Evolutionary conservation across 2,113 vertebrate species (phyloP).

Genomic region (Pica pica): DNA sequence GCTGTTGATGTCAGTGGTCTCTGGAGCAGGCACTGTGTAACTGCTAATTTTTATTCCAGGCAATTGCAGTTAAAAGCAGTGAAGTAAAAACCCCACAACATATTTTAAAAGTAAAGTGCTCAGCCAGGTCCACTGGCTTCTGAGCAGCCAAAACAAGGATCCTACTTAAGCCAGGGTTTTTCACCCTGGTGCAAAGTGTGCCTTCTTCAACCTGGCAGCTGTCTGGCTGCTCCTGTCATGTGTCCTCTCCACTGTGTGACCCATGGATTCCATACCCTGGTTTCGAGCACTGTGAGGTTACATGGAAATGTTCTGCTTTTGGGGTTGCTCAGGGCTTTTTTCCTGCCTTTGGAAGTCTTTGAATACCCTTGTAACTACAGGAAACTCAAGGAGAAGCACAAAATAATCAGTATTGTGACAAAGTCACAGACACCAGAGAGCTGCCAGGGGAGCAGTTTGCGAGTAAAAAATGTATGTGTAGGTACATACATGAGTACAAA

Average conservation of each 20-base stretch:
- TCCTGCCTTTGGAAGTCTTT: neutral
- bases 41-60: neutral
- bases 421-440: neutral
- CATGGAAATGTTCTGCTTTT: fast-evolving
- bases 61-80: neutral
- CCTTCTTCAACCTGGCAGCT: neutral
- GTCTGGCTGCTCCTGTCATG: neutral
- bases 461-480: neutral
- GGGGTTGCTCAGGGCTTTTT: neutral
- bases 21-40: neutral
- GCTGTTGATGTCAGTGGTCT: neutral
- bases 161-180: neutral
- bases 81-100: neutral
- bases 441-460: neutral
- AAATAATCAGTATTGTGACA: neutral
- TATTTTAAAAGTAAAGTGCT: neutral
- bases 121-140: neutral
- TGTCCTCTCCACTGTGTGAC: neutral
- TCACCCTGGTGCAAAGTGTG: neutral
- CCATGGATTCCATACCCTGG: neutral
- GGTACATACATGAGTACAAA: neutral
- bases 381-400: neutral
- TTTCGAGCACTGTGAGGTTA: neutral
- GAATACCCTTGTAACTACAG: neutral
- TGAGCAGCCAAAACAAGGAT: neutral